phyloP scores from a whole-genome alignment of 2,888 invertebrate genomes.

The Nephrotoma guestfalica region DNA sequence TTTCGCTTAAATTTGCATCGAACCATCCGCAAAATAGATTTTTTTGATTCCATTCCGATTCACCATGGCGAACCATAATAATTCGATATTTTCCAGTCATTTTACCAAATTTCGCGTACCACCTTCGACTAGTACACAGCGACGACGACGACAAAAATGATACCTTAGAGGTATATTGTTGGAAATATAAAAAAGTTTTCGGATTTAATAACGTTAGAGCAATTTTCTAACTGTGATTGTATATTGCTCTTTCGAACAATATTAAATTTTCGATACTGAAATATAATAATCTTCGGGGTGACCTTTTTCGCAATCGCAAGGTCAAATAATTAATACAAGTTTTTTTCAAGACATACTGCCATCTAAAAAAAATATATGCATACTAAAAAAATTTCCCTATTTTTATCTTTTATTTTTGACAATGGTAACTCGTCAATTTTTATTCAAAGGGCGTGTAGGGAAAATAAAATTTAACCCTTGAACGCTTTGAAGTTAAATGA shows the following conservation, averaged over 20 bases:
- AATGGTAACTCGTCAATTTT: too few species aligned
- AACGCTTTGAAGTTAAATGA: too few species aligned
- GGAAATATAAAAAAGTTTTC: not conserved
- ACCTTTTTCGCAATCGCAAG: not conserved
- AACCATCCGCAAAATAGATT: slow-evolving; percentile 64
- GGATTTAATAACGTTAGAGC: not conserved
- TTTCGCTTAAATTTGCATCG: slow-evolving; percentile 51
- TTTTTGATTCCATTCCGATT: slow-evolving; percentile 60
- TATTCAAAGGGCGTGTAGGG: too few species aligned
- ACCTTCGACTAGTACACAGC: not conserved
- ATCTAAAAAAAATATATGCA: not conserved
- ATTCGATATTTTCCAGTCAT: slow-evolving; percentile 42
- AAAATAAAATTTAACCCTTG: too few species aligned
- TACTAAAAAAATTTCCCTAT: not conserved
- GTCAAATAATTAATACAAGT: not conserved
- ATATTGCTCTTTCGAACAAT: not conserved
- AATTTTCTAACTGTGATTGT: not conserved
- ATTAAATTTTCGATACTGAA: not conserved
- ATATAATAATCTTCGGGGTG: not conserved
- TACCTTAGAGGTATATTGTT: not conserved
- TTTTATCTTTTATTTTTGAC: too few species aligned
- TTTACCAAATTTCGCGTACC: slow-evolving; percentile 10
- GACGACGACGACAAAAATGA: not conserved
- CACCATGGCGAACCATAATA: slow-evolving; percentile 58
- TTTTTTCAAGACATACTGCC: not conserved